Conservation (phyloP, 2,113 vertebrate genomes). For the Sisor rabdophorus region DNA sequence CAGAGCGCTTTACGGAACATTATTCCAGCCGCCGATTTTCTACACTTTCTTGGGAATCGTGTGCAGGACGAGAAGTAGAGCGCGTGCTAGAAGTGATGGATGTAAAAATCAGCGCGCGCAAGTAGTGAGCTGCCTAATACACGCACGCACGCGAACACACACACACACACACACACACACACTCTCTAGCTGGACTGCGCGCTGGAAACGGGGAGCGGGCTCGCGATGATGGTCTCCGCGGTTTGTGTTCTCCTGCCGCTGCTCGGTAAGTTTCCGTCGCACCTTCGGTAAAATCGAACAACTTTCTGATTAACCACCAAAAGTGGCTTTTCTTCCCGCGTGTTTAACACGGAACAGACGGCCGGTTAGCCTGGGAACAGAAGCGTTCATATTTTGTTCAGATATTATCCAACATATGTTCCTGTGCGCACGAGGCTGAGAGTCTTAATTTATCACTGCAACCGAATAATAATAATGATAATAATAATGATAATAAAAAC, state of each 20-base stretch:
- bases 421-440: background rate
- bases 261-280: conserved; percentile 79
- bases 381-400: background rate
- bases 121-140: conserved; percentile 22
- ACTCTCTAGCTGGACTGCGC: conserved; percentile 12
- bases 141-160: background rate
- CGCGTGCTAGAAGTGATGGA: conserved; percentile 39
- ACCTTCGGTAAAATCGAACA: background rate
- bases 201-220: conserved; percentile 47
- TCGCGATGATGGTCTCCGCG: conserved; percentile 80
- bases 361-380: background rate
- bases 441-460: background rate
- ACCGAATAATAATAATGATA: no score
- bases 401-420: no score
- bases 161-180: background rate
- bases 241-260: conserved; percentile 82
- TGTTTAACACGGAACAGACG: background rate
- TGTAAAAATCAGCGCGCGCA: conserved; percentile 47
- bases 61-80: background rate
- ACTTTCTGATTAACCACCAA: background rate
- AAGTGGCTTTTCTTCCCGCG: background rate
- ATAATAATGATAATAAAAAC: no score
- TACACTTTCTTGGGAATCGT: background rate
- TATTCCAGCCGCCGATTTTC: background rate
- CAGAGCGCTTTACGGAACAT: background rate